Conservation (phyloP, 2,113 vertebrate genomes). For the Phalacrocorax carbo region DNA sequence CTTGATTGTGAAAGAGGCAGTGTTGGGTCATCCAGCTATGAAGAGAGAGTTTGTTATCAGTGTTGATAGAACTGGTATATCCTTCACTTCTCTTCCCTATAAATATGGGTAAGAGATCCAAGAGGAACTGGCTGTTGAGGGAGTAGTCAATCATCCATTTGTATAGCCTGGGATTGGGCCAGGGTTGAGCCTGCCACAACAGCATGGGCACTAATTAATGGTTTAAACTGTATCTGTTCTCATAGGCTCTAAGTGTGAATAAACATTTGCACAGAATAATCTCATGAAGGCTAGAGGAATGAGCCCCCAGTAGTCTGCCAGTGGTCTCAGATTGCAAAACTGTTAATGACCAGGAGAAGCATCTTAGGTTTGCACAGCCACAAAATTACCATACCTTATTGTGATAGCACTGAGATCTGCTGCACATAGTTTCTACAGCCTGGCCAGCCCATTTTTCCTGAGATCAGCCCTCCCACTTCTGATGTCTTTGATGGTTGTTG, state of each 20-base stretch:
- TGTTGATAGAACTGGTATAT: neutral
- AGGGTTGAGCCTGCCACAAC: neutral
- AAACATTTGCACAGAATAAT: neutral
- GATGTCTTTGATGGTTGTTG: neutral
- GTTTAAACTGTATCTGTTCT: neutral
- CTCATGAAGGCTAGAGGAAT: neutral
- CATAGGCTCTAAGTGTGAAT: neutral
- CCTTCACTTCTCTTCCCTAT: neutral
- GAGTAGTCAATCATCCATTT: neutral
- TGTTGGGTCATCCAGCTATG: neutral
- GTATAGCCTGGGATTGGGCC: neutral
- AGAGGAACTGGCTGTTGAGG: neutral
- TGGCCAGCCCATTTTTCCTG: neutral
- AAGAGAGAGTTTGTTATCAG: neutral
- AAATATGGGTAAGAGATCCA: neutral
- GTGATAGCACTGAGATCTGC: neutral
- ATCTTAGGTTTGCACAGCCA: neutral
- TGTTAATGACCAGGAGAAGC: neutral
- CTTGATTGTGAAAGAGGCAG: neutral
- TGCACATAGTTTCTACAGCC: neutral
- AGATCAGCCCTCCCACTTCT: neutral
- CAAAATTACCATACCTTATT: neutral
- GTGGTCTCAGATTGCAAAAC: neutral
- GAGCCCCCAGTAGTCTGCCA: neutral
- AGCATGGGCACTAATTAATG: neutral